A percentile compares a stretch with the other conserved stretches of the same genome.
Evolutionary conservation across 2,113 vertebrate species (phyloP).

Genomic region (Sylvietta virens): DNA sequence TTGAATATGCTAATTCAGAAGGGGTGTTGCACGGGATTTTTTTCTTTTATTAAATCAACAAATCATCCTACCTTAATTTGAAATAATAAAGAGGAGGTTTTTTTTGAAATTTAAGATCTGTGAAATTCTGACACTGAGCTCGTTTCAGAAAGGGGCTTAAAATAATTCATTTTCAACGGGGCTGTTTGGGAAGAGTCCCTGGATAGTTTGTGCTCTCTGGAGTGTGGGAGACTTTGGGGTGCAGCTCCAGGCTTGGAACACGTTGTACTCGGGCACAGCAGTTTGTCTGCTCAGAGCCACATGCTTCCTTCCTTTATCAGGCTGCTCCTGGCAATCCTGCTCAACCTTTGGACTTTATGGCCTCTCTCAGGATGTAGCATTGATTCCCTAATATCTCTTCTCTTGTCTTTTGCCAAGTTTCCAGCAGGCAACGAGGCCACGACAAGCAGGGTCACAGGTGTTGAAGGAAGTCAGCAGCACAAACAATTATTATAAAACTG

Average conservation of each 20-base stretch:
- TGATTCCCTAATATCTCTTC: slow-evolving; percentile 49
- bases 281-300: slow-evolving; percentile 14
- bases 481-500: background rate
- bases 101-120: background rate
- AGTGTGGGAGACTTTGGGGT: background rate
- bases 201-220: background rate
- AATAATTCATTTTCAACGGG: background rate
- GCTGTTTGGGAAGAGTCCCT: background rate
- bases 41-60: slow-evolving; percentile 12
- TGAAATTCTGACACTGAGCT: background rate
- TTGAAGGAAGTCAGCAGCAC: slow-evolving; percentile 18
- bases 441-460: slow-evolving; percentile 48
- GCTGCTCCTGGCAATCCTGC: slow-evolving; percentile 49
- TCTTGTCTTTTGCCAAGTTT: slow-evolving; percentile 56
- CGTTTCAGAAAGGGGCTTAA: background rate
- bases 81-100: background rate
- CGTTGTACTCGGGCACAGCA: background rate
- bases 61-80: background rate
- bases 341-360: slow-evolving; percentile 58
- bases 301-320: slow-evolving; percentile 39
- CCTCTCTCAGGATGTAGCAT: slow-evolving; percentile 47
- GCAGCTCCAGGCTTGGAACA: background rate
- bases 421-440: slow-evolving; percentile 6
- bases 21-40: background rate
- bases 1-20: slow-evolving; percentile 32